Percentiles rank a stretch among this genome's conserved stretches.
Conservation (phyloP, 1,140 invertebrate species). For the Agrypnia vestita region DNA sequence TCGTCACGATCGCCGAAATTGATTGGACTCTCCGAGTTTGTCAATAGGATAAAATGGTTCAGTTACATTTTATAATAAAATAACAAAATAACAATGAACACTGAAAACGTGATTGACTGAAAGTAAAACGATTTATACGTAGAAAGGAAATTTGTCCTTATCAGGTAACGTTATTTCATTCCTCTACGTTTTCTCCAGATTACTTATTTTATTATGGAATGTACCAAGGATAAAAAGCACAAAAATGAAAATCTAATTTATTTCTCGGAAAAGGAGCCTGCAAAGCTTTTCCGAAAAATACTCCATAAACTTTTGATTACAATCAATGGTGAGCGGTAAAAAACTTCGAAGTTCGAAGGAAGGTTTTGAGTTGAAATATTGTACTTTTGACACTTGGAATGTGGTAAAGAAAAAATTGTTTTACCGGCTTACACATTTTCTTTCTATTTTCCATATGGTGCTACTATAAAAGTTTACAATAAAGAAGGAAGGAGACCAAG, state of each 20-base stretch:
- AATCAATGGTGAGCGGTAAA: constrained; percentile 34
- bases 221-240: background rate
- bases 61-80: too few species aligned
- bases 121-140: too few species aligned
- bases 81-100: too few species aligned
- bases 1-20: too few species aligned
- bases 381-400: constrained; percentile 15
- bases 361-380: constrained; percentile 10
- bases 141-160: too few species aligned
- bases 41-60: too few species aligned
- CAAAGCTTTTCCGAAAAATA: constrained; percentile 21
- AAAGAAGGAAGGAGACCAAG: too few species aligned
- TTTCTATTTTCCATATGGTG: background rate
- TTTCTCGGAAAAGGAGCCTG: background rate
- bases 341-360: background rate
- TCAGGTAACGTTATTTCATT: too few species aligned
- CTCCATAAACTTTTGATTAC: constrained; percentile 43
- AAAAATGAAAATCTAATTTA: background rate
- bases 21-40: too few species aligned
- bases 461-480: too few species aligned
- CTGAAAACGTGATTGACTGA: too few species aligned
- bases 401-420: constrained; percentile 32
- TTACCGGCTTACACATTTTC: constrained; percentile 1
- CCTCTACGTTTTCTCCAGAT: too few species aligned
- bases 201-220: constrained; percentile 2